A percentile compares a stretch with the other conserved stretches of the same genome.
Conservation (phyloP, 2,113 vertebrate genomes). For the Chionomys nivalis region DNA sequence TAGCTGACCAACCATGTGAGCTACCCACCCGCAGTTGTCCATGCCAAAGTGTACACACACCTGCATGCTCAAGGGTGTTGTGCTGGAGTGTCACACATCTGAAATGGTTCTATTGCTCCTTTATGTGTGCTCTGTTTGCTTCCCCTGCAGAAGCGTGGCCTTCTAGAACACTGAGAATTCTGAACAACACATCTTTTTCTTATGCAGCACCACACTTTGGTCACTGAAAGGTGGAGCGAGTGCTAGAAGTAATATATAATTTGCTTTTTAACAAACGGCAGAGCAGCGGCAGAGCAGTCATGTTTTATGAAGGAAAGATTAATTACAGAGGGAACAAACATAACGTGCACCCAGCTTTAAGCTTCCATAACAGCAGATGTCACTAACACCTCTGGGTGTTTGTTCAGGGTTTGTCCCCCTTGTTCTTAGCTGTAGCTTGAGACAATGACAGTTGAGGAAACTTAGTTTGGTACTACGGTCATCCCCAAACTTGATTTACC, state of each 20-base stretch:
- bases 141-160: constrained; percentile 5
- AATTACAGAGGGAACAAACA: constrained; percentile 64
- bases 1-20: not conserved
- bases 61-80: rapidly evolving
- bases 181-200: constrained; percentile 62
- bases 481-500: constrained; percentile 65
- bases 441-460: constrained; percentile 54
- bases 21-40: not conserved
- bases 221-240: constrained; percentile 65
- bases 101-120: not conserved
- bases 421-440: constrained; percentile 55
- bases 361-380: constrained; percentile 65
- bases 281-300: constrained; percentile 21
- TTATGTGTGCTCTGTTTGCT: constrained; percentile 18
- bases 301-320: constrained; percentile 62
- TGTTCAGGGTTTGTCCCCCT: not conserved
- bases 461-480: constrained; percentile 38
- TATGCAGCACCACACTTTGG: constrained; percentile 35
- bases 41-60: not conserved
- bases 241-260: constrained; percentile 69
- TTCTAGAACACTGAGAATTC: constrained; percentile 31
- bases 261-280: constrained; percentile 68
- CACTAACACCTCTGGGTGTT: constrained; percentile 57
- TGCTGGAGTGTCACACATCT: not conserved
- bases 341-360: constrained; percentile 48